These are phyloP conservation scores for Nothocercus nigrocapillus DNA, from an alignment of 2,113 vertebrate species.

Conservation along the genomic window DNA sequence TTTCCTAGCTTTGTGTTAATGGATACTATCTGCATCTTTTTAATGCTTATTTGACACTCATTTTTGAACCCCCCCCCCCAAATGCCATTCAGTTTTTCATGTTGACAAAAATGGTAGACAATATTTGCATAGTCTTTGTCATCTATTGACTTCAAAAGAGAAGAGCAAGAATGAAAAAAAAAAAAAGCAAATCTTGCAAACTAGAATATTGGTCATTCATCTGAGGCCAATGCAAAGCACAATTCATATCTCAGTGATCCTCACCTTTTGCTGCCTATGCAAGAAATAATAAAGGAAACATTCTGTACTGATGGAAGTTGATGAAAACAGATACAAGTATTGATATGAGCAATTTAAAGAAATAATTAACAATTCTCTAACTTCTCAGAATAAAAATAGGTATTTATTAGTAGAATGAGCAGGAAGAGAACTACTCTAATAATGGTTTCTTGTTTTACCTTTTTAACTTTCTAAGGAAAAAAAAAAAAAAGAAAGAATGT, in stretches of 20 bases:
- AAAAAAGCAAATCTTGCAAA: neutral
- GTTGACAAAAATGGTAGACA: neutral
- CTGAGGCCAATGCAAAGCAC: neutral
- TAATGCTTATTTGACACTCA: neutral
- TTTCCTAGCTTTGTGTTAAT: neutral
- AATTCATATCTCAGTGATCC: neutral
- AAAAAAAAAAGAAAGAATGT: neutral
- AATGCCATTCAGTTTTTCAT: neutral
- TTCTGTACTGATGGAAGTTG: neutral
- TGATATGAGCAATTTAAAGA: neutral
- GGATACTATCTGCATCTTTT: neutral
- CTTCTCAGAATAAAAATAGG: neutral
- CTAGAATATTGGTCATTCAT: neutral
- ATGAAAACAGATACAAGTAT: neutral
- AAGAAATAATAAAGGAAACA: neutral
- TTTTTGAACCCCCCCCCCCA: neutral
- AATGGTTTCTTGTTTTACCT: neutral
- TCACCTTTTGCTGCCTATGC: neutral
- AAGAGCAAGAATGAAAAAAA: neutral
- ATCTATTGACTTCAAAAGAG: neutral
- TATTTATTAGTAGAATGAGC: neutral
- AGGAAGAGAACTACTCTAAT: neutral
- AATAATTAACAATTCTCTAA: neutral
- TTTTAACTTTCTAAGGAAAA: neutral
- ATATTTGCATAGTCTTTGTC: neutral